Evolutionary conservation across 2,888 invertebrate genomes (phyloP), one percentile per base, ranked within the genome.

Genomic region (Timema podura): DNA sequence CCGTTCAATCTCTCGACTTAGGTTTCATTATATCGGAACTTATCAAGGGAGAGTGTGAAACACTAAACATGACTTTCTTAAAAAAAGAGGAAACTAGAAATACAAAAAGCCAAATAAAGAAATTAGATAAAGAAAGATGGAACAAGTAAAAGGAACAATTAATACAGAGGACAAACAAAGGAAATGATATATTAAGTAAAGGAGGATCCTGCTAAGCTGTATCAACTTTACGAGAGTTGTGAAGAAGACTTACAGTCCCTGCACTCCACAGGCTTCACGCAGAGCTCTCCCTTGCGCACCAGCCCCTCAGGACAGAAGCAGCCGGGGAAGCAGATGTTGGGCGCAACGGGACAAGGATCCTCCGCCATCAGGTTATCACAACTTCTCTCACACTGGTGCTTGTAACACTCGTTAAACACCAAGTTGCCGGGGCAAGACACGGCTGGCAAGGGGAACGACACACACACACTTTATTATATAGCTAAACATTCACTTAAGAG

Each of bases 221-320:
- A 48, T 54, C 49, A 30, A 44, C 16, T 47, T 16, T 16, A 5
- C 7, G 8, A 46, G 6, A 16, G 11, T 45, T 44, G 13, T 54
- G 2, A 8, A 30, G 30, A 15, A 8, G 82, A 88, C 83, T 87
- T 80, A 84, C 93, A 93, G 79, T 94, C 92, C 68, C 88, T 84
- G 77, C 94, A 94, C 71, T 89, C 88, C 0, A 86, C 83, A 0
- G 92, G 88, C 70, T 86, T 83, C 7, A 93, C 85, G 77, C 94
- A 94, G 11, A 82, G 81, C 69, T 89, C 86, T 9, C 87, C 90
- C 69, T 77, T 75, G 16, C 90, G 83, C 0, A 91, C 87, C 44
- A 82, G 77, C 57, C 93, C 93, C 64, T 90, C 88, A 0, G 93
- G 92, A 76, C 94, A 94, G 82, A 91, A 93, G 80, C 94, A 94